Percentiles rank a stretch among this genome's conserved stretches.
Conservation (phyloP, 53 echinoderm and acorn worm genomes). For the Holothuria leucospilota region DNA sequence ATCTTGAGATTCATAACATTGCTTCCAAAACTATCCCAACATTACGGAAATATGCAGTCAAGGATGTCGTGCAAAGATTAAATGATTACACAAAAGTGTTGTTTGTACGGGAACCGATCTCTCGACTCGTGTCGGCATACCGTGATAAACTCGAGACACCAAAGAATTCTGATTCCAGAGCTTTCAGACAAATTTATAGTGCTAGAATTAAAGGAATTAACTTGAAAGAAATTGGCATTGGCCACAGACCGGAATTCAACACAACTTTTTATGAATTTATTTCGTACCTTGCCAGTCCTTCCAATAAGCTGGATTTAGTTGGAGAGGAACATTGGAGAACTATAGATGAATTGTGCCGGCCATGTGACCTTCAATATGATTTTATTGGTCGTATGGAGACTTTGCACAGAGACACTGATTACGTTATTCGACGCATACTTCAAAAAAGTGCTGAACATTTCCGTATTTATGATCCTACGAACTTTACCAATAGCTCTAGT, state of each 20-base stretch:
- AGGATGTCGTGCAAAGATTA: slow-evolving; percentile 52
- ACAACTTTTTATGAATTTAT: slow-evolving; percentile 67
- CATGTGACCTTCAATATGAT: slow-evolving; percentile 74
- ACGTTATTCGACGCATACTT: slow-evolving; percentile 27
- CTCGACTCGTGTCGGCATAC: slow-evolving; percentile 70
- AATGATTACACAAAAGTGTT: slow-evolving; percentile 75
- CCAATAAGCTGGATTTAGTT: slow-evolving; percentile 30
- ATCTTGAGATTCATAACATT: slow-evolving; percentile 44
- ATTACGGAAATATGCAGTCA: slow-evolving; percentile 54
- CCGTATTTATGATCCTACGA: background rate
- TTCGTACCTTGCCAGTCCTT: slow-evolving; percentile 33
- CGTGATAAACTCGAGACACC: slow-evolving; percentile 74
- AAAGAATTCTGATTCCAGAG: background rate
- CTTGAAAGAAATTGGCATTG: slow-evolving; percentile 7
- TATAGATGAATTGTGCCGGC: slow-evolving; percentile 71
- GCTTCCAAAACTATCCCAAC: slow-evolving; percentile 58
- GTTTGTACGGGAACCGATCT: slow-evolving; percentile 77
- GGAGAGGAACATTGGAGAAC: slow-evolving; percentile 83
- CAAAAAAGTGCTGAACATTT: background rate
- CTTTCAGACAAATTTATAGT: background rate
- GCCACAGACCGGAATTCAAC: slow-evolving; percentile 29
- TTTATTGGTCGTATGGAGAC: slow-evolving; percentile 80
- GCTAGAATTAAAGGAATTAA: slow-evolving; percentile 12
- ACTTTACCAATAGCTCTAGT: slow-evolving; percentile 17
- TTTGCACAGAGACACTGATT: slow-evolving; percentile 60